Conservation (phyloP, 2,797 vertebrate genomes). For the Cetoscarus ocellatus region DNA sequence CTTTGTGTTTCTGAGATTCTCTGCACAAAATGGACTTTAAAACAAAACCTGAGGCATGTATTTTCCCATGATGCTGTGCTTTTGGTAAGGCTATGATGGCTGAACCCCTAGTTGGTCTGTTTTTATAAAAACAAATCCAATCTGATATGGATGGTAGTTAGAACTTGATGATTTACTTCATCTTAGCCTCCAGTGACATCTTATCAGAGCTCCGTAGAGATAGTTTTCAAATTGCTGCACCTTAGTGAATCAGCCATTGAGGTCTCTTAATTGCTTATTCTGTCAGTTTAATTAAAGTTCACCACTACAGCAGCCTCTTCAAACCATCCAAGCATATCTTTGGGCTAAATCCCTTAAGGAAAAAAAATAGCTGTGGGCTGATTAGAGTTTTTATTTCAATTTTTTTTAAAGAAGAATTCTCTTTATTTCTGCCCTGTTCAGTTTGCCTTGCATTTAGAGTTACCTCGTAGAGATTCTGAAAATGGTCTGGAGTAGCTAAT, state of each 20-base stretch:
- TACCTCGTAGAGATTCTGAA: background rate
- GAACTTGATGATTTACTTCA: conserved; percentile 17
- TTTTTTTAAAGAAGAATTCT: background rate
- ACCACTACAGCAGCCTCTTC: conserved; percentile 57
- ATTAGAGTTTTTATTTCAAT: conserved; percentile 8
- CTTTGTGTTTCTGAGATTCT: conserved; percentile 11
- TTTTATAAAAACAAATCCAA: conserved; percentile 19
- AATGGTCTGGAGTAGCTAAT: background rate
- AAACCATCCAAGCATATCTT: conserved; percentile 55
- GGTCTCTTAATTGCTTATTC: conserved; percentile 68
- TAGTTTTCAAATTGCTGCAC: conserved; percentile 44
- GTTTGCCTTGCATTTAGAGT: conserved; percentile 17
- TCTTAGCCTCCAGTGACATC: conserved; percentile 39
- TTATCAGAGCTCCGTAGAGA: conserved; percentile 32
- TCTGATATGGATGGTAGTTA: conserved; percentile 4
- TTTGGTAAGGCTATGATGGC: background rate
- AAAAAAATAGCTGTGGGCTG: conserved; percentile 23
- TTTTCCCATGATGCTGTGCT: conserved; percentile 26
- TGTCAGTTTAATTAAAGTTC: conserved; percentile 76
- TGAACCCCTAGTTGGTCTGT: background rate
- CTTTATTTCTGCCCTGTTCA: conserved; percentile 9
- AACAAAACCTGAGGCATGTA: conserved; percentile 30
- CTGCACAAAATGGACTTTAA: background rate
- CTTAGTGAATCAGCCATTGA: conserved; percentile 52
- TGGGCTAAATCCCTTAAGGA: conserved; percentile 38